Base-by-base conservation (phyloP, 2,888 invertebrate species). In the Synergus gifuensis region DNA sequence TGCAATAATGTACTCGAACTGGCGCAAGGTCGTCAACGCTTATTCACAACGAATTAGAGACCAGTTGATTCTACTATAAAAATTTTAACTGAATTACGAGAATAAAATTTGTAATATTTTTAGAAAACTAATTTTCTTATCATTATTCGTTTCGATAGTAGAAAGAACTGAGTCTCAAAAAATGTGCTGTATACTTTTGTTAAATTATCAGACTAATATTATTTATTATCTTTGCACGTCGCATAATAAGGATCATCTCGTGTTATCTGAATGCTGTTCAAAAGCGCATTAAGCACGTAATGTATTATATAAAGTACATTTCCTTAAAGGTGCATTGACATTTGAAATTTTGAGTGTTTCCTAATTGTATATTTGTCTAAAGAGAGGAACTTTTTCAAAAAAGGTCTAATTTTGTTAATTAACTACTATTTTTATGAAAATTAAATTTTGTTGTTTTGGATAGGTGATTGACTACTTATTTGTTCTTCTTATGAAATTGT, bases 261-360 rank as follows among this genome's bases (percentile, higher is more conserved):
- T 73, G 54, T 73, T 54, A 73, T 73, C 36, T 73, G 54, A 73
- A 73, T 73, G 73, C 73, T 73, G 73, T 54, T 73, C 54, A 73
- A 40, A 54, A 54, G 73, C 73, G 73, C 73, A 73, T 73, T 73
- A 66, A 18, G 44, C 36, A 66, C n/a, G 42, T 66, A 42, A 44
- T 44, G 18, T 44, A 11, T 9, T 44, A 11, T 9, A 28, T 42
- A 22, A 36, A 73, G 36, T 54, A 54, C 36, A 73, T 54, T 73
- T 36, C 11, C n/a, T 8, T n/a, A 18, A 73, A 28, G 73, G 73
- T 73, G 54, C 73, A 28, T 73, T n/a, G 73, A 36, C 73, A 73
- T 73, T 54, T 54, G 0, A 46, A 40, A 73, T 73, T 54, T 46
- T 49, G n/a, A 54, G 4, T 49, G 9, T 40, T 73, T 54, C 40